Evolutionary conservation across 2,888 invertebrate species (phyloP).

Genomic region (Cepaea hortensis): DNA sequence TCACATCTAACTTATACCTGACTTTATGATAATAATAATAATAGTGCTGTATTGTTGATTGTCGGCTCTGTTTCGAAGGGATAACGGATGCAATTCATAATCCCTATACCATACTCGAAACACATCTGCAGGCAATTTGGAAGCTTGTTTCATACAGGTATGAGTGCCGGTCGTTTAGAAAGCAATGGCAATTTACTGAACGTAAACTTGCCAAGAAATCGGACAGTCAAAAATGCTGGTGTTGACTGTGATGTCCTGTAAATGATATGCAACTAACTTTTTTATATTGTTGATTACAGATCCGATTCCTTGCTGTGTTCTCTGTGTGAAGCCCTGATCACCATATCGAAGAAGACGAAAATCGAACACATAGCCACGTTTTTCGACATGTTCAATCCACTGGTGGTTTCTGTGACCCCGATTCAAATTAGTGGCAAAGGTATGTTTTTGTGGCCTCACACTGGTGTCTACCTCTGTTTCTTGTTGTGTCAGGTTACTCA

Average conservation of each 20-base stretch:
- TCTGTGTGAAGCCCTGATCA: constrained; percentile 29
- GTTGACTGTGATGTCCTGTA: neutral
- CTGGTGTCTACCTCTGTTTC: neutral
- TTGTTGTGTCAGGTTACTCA: neutral
- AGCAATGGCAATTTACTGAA: too few relatives aligned
- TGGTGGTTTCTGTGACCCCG: constrained; percentile 15
- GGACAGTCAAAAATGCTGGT: neutral
- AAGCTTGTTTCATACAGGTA: too few relatives aligned
- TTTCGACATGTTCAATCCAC: constrained; percentile 28
- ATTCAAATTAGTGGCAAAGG: neutral
- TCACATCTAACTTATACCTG: too few relatives aligned
- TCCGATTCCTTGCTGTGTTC: constrained; percentile 28
- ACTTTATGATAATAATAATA: too few relatives aligned
- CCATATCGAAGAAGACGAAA: constrained; percentile 10
- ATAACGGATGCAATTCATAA: too few relatives aligned
- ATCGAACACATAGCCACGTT: neutral
- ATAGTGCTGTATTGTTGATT: too few relatives aligned
- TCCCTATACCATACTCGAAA: too few relatives aligned
- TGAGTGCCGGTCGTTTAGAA: too few relatives aligned
- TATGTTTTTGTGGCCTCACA: neutral
- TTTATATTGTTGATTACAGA: neutral
- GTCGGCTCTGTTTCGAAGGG: too few relatives aligned
- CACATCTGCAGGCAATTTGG: too few relatives aligned
- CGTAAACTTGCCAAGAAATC: too few relatives aligned
- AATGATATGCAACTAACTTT: too few relatives aligned